These are phyloP conservation scores for Oxycera nigricornis DNA, from an alignment of 2,888 invertebrate species.

Conservation along the genomic window DNA sequence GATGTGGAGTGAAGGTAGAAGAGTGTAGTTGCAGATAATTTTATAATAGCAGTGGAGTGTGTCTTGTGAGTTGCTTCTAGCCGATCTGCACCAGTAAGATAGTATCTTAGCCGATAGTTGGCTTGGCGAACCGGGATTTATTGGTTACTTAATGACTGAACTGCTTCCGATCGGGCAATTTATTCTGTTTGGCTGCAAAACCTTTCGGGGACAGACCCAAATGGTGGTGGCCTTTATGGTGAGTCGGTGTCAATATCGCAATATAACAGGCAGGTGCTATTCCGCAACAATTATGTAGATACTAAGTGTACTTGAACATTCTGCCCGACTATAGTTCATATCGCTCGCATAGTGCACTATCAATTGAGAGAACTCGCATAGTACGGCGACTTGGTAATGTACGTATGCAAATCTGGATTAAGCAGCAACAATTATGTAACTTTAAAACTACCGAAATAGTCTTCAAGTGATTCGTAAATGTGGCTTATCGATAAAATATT, in stretches of 20 bases:
- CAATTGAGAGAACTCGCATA: not conserved
- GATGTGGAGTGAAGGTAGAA: not conserved
- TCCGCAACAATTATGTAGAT: not conserved
- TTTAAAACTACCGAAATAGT: not conserved
- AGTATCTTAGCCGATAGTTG: not conserved
- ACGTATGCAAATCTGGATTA: conserved; percentile 20
- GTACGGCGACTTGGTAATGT: not conserved
- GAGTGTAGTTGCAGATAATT: conserved; percentile 16
- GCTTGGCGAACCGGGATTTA: not conserved
- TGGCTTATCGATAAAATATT: conserved; percentile 32
- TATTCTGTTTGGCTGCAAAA: not conserved
- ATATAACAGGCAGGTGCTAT: not conserved
- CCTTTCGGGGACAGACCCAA: not conserved
- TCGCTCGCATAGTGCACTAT: conserved; percentile 22
- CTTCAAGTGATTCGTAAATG: not conserved
- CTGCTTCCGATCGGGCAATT: not conserved
- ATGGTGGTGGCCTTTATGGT: conserved; percentile 1
- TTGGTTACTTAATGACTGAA: not conserved
- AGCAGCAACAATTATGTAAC: conserved; percentile 22
- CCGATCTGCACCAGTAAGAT: not conserved
- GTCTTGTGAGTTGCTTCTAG: not conserved
- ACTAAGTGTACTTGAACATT: not conserved
- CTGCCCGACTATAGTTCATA: not conserved
- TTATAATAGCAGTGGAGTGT: conserved; percentile 14
- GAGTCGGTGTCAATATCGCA: not conserved